Percentiles rank a stretch among this genome's conserved stretches.
Conservation (phyloP, 2,888 invertebrate genomes). For the Strigamia crassipes region DNA sequence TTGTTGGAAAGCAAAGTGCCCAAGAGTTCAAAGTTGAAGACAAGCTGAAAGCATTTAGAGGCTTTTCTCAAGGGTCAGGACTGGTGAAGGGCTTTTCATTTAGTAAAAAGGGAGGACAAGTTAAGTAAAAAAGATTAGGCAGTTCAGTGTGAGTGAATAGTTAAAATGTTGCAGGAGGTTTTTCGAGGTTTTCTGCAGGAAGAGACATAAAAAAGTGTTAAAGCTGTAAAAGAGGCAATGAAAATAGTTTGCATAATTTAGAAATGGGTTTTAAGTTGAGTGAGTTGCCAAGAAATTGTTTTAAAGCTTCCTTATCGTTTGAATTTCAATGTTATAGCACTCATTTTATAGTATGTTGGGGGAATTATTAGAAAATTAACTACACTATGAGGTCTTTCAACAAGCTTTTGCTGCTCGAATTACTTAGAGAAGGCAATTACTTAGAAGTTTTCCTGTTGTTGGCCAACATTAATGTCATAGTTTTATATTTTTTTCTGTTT, state of each 20-base stretch:
- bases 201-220: neutral
- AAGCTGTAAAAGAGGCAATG: constrained; percentile 20
- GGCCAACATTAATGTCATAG: neutral
- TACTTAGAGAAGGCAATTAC: constrained; percentile 15
- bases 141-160: neutral
- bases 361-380: constrained; percentile 42
- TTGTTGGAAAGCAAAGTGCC: neutral
- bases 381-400: constrained; percentile 12
- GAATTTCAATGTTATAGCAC: constrained; percentile 34
- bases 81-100: neutral
- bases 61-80: neutral
- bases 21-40: constrained; percentile 27
- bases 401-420: constrained; percentile 29
- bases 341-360: neutral
- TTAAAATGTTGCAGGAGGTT: neutral
- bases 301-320: constrained; percentile 35
- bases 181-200: neutral
- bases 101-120: neutral
- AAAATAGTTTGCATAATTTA: constrained; percentile 40
- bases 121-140: constrained; percentile 28
- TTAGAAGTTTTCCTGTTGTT: constrained; percentile 14
- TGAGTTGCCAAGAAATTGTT: constrained; percentile 38
- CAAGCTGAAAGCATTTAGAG: constrained; percentile 31
- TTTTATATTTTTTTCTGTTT: neutral
- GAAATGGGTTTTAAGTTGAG: constrained; percentile 39